These are phyloP conservation scores for Zaprionus lineosus DNA, from an alignment of 2,888 invertebrate genomes.

Conservation along the genomic window DNA sequence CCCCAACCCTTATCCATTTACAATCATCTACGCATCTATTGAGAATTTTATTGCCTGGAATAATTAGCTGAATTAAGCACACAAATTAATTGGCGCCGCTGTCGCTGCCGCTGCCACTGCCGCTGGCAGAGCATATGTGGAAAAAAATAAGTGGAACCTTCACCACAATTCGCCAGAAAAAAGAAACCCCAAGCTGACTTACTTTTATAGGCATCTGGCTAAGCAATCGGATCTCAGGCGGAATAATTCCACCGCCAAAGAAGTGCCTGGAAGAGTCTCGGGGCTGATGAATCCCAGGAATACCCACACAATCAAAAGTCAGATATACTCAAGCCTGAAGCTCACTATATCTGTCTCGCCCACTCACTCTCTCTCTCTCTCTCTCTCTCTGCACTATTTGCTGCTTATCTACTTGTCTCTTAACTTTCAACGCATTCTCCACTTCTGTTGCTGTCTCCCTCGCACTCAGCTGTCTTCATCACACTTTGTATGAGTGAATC, in stretches of 20 bases:
- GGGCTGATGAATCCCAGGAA: constrained; percentile 32
- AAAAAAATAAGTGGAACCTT: constrained; percentile 26
- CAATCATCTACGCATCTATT: constrained; percentile 65
- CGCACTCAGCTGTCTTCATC: too few species aligned
- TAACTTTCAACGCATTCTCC: too few species aligned
- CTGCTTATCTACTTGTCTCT: too few species aligned
- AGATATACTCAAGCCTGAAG: too few species aligned
- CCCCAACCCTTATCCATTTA: constrained; percentile 2
- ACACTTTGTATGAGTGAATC: too few species aligned
- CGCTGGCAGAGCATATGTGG: constrained; percentile 61
- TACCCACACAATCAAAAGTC: too few species aligned
- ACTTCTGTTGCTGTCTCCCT: too few species aligned
- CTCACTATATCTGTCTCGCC: not conserved
- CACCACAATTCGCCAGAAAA: constrained; percentile 26
- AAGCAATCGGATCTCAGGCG: constrained; percentile 42
- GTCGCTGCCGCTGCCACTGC: too few species aligned
- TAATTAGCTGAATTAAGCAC: constrained; percentile 76
- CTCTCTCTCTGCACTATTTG: not conserved
- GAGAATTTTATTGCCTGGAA: constrained; percentile 75
- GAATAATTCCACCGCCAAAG: constrained; percentile 47
- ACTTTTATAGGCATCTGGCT: constrained; percentile 65
- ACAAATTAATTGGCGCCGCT: constrained; percentile 73
- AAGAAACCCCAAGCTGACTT: constrained; percentile 59
- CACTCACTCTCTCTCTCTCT: not conserved
- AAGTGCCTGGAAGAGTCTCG: constrained; percentile 12